Percentiles rank a stretch among this genome's conserved stretches.
Evolutionary conservation across 2,113 vertebrate genomes (phyloP).

Genomic region (Seriola dumerili): DNA sequence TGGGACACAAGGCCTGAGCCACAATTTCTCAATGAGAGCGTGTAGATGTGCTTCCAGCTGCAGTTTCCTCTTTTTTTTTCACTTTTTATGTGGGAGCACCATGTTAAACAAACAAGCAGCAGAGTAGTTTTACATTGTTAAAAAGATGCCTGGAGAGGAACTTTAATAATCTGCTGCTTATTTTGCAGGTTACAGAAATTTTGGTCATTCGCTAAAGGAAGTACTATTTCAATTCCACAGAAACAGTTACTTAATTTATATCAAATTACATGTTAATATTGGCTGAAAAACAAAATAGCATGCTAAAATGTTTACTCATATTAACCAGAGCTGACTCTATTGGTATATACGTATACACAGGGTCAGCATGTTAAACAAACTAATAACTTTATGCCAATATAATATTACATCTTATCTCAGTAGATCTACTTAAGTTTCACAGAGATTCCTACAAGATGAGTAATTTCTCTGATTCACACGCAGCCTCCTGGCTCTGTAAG

Average conservation of each 20-base stretch:
- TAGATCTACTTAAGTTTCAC: neutral
- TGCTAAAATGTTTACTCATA: too few species aligned
- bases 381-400: neutral
- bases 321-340: too few species aligned
- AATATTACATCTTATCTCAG: neutral
- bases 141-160: too few species aligned
- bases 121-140: too few species aligned
- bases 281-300: neutral
- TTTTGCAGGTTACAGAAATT: neutral
- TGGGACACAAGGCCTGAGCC: too few species aligned
- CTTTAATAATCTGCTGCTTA: neutral
- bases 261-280: neutral
- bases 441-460: neutral
- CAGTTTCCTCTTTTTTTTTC: too few species aligned
- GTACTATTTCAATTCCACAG: neutral
- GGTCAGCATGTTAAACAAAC: neutral
- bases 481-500: constrained; percentile 18
- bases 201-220: neutral
- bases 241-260: neutral
- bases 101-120: too few species aligned
- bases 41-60: too few species aligned
- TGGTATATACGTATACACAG: neutral
- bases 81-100: too few species aligned
- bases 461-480: constrained; percentile 21
- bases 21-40: too few species aligned